Evolutionary conservation across 2,113 vertebrate species (phyloP), one percentile per base, ranked within the genome.

Genomic region (Tachycineta bicolor): DNA sequence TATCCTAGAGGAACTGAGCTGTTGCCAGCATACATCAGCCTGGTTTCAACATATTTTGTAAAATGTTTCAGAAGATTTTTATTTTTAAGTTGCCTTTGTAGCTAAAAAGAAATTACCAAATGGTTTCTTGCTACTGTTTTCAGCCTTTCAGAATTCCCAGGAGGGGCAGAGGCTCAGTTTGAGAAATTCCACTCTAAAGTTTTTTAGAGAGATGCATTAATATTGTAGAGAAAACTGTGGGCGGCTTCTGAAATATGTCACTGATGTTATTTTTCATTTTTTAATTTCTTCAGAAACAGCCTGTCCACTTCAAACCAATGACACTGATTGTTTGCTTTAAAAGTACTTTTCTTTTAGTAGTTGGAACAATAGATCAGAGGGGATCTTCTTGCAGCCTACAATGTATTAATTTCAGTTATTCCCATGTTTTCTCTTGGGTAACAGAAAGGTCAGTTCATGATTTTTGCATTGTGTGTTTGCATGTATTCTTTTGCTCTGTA

Each of bases 121-220:
- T 74, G 39, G 43, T 67, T 94, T 83, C 63, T 74, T 77, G 75
- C 90, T 94, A 69, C 90, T 92, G 79, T 94, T 90, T 90, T 80
- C 80, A 77, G 86, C 43, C 64, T 92, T 94, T 89, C 56, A 69
- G 56, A 78, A 74, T 90, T 90, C 90, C 86, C 91, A 74, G 68
- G 76, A 53, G 83, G 44, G 43, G 58, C 75, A 73, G 82, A 90
- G 63, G 21, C 79, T 90, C 63, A 25, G 49, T 94, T 69, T 76
- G 87, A 95, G 90, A 87, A 91, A 93, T 29, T 73, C 65, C 24
- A 31, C 65, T 68, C 39, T 26, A 75, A 87, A 41, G 29, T n/a
- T 86, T 95, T 56, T 79, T 75, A 29, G 56, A 77, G 53, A 74
- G 63, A 70, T 70, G 58, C 56, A 73, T 93, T 81, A 95, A 92